phyloP scores from a whole-genome alignment of 2,113 vertebrate species.

The Lophochroa leadbeateri region DNA sequence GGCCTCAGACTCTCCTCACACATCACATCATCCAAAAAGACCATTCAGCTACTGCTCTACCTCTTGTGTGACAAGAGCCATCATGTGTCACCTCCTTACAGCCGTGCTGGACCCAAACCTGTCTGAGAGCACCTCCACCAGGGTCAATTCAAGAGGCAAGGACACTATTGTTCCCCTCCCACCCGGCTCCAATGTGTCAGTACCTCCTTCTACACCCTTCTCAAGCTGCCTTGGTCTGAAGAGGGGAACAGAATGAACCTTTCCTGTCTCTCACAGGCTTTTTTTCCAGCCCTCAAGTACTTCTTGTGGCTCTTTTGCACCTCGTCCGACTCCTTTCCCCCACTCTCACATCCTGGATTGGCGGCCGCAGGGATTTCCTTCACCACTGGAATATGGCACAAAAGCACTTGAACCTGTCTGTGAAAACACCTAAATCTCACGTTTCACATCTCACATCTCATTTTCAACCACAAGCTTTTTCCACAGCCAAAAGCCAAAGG shows the following conservation, averaged over 20 bases:
- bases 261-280: not conserved
- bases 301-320: not conserved
- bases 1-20: not conserved
- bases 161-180: not conserved
- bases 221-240: not conserved
- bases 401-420: not conserved
- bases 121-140: not conserved
- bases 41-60: not conserved
- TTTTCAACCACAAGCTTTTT: not conserved
- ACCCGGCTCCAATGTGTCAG: accelerated
- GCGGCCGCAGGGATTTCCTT: constrained; percentile 2
- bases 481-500: not conserved
- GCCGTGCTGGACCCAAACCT: not conserved
- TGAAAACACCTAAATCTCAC: not conserved
- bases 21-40: not conserved
- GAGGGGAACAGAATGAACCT: not conserved
- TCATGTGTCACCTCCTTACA: accelerated
- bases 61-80: not conserved
- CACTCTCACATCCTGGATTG: not conserved
- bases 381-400: accelerated
- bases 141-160: not conserved
- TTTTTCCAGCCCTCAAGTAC: constrained; percentile 11
- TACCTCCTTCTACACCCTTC: not conserved
- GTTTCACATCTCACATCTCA: not conserved
- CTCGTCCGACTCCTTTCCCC: not conserved